Percentiles rank a stretch among this genome's conserved stretches.
Evolutionary conservation across 2,113 vertebrate genomes (phyloP).

Genomic region (Dissostichus mawsoni): DNA sequence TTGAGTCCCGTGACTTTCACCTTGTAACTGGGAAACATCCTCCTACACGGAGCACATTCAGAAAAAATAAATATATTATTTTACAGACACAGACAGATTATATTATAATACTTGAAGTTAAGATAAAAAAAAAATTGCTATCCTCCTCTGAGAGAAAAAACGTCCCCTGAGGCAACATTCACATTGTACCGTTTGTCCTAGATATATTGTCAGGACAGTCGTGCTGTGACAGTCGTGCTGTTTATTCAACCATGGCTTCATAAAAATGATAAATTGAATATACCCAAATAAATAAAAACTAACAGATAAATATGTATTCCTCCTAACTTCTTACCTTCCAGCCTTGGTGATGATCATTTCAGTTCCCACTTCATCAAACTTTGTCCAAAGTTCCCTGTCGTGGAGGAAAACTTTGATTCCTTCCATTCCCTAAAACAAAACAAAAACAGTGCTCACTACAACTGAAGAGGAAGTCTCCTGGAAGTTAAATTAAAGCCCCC

Average conservation of each 20-base stretch:
- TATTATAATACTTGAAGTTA: background rate
- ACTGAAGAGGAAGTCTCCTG: background rate
- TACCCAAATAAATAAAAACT: background rate
- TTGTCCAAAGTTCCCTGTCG: constrained; percentile 94
- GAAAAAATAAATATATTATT: background rate
- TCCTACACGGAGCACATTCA: constrained; percentile 74
- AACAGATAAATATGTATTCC: background rate
- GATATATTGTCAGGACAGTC: background rate
- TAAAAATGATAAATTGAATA: background rate
- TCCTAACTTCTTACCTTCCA: constrained; percentile 85
- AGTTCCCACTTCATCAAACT: constrained; percentile 96
- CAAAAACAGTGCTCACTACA: constrained; percentile 15
- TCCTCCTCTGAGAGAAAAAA: background rate
- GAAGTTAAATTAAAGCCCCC: background rate
- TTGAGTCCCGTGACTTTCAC: constrained; percentile 97
- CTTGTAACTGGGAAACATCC: constrained; percentile 99
- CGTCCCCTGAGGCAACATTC: background rate
- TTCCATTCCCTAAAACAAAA: constrained; percentile 90
- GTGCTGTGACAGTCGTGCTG: background rate
- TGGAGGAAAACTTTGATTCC: constrained; percentile 96
- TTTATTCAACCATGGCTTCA: background rate
- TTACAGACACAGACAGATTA: background rate
- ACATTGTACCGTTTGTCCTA: constrained; percentile 1
- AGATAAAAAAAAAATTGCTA: background rate
- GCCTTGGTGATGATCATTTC: constrained; percentile 99